These are phyloP conservation scores for Plutella xylostella DNA, from an alignment of 2,888 invertebrate genomes.

Conservation along the genomic window DNA sequence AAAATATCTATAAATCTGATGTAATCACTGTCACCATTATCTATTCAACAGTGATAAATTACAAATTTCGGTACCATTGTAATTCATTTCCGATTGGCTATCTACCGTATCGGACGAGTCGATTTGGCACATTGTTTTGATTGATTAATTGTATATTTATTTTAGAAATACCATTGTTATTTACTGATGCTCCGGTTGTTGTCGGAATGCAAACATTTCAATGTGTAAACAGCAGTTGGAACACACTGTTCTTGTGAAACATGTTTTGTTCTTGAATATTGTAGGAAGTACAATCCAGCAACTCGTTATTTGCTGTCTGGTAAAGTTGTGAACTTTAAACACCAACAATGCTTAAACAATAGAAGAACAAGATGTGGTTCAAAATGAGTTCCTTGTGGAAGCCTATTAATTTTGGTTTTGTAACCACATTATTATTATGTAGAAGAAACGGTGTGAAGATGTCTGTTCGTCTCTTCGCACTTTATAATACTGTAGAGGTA, in stretches of 20 bases:
- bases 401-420: too few species aligned
- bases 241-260: constrained; percentile 11
- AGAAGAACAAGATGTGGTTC: too few species aligned
- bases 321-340: background rate
- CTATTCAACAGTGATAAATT: constrained; percentile 34
- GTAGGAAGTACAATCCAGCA: constrained; percentile 10
- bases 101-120: constrained; percentile 29
- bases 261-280: constrained; percentile 30
- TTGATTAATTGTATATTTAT: constrained; percentile 44
- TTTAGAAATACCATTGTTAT: constrained; percentile 43
- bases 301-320: background rate
- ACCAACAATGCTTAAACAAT: background rate
- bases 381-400: too few species aligned
- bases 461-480: constrained; percentile 7
- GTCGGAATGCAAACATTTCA: constrained; percentile 41
- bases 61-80: constrained; percentile 14
- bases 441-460: background rate
- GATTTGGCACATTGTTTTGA: constrained; percentile 33
- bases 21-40: constrained; percentile 32
- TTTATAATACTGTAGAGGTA: constrained; percentile 18
- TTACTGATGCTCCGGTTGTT: constrained; percentile 31
- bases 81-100: constrained; percentile 38
- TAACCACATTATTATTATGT: too few species aligned
- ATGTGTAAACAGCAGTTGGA: constrained; percentile 31
- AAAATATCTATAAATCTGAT: constrained; percentile 51